A percentile compares a stretch with the other conserved stretches of the same genome.
Evolutionary conservation across 2,888 invertebrate species (phyloP).

Genomic region (Aplocera efformata): DNA sequence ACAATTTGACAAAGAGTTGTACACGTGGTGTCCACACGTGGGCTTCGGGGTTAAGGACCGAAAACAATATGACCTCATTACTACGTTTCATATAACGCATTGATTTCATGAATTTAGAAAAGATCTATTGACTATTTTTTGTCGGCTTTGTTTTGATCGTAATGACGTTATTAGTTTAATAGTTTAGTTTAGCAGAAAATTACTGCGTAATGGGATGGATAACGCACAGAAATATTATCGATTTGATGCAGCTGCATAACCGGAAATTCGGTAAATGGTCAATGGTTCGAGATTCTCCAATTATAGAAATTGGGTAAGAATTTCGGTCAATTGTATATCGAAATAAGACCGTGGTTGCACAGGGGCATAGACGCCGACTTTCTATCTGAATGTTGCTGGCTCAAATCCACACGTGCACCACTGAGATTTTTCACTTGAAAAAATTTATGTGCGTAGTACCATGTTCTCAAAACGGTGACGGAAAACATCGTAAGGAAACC

Average conservation of each 20-base stretch:
- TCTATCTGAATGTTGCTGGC: no score
- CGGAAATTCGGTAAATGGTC: conserved; percentile 18
- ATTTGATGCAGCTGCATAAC: conserved; percentile 12
- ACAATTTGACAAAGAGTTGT: conserved; percentile 44
- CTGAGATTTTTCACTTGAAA: no score
- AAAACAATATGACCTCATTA: conserved; percentile 60
- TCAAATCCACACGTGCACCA: no score
- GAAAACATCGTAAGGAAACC: no score
- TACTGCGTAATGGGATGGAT: not conserved
- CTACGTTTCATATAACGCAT: conserved; percentile 18
- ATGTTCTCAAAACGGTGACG: no score
- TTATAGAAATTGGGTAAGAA: conserved; percentile 14
- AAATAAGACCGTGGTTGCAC: not conserved
- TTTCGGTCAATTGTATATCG: conserved; percentile 10
- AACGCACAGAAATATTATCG: not conserved
- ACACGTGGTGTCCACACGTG: conserved; percentile 71
- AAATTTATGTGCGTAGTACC: no score
- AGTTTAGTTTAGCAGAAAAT: not conserved
- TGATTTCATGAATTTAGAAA: conserved; percentile 30
- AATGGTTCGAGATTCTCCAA: conserved; percentile 12
- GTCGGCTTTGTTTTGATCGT: conserved; percentile 53
- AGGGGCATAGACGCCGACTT: not conserved
- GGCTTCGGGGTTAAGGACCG: conserved; percentile 54
- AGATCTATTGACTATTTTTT: conserved; percentile 29
- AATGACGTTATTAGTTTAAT: conserved; percentile 37